Evolutionary conservation across 1,140 invertebrate genomes (phyloP).

Genomic region (Belonocnema kinseyi): DNA sequence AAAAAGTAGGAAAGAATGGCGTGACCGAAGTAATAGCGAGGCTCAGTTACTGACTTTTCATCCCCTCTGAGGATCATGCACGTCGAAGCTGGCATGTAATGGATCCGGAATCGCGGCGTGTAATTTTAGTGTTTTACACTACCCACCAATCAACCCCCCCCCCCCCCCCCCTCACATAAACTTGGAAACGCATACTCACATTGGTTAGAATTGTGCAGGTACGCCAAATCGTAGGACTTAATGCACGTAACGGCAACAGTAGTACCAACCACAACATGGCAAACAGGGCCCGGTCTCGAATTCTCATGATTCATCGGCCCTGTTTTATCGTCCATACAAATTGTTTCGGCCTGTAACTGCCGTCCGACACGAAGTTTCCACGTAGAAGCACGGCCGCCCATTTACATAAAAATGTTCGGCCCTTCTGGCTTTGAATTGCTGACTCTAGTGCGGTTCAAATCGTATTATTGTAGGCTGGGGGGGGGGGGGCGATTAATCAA

Average conservation of each 20-base stretch:
- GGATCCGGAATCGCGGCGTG: constrained; percentile 36
- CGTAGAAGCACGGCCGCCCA: constrained; percentile 28
- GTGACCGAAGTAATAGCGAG: constrained; percentile 35
- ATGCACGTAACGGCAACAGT: constrained; percentile 32
- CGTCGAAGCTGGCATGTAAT: constrained; percentile 35
- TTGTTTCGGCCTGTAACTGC: constrained; percentile 41
- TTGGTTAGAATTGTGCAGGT: constrained; percentile 32
- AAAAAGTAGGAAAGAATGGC: constrained; percentile 31
- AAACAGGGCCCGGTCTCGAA: constrained; percentile 35
- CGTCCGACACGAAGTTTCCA: constrained; percentile 39
- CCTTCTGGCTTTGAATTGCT: constrained; percentile 3
- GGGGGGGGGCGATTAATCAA: no score
- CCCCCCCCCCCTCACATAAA: neutral
- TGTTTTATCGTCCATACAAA: constrained; percentile 40
- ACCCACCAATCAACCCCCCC: neutral
- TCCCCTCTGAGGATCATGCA: constrained; percentile 33
- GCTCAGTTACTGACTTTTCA: constrained; percentile 34
- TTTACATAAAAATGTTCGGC: constrained; percentile 41
- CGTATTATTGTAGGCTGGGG: no score
- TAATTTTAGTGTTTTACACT: constrained; percentile 39
- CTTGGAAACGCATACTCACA: constrained; percentile 17
- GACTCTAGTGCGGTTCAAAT: no score
- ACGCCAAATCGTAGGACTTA: constrained; percentile 35
- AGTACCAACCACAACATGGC: constrained; percentile 31
- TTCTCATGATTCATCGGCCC: constrained; percentile 41